Evolutionary conservation across 1,140 invertebrate genomes (phyloP).

Genomic region (Cotesia glomerata): DNA sequence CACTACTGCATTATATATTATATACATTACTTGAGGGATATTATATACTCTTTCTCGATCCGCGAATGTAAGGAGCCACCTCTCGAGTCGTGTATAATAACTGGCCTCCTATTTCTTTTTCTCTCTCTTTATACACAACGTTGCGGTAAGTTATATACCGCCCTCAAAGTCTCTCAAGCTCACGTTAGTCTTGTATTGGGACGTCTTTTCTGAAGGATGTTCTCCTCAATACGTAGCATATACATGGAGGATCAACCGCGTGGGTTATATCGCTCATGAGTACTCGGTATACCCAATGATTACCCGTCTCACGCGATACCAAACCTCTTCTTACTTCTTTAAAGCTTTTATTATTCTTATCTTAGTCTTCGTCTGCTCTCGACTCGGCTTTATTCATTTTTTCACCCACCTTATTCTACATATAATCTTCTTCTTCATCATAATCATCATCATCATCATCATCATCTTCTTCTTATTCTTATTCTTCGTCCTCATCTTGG

Average conservation of each 20-base stretch:
- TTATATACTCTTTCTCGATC: not conserved
- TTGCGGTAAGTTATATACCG: not conserved
- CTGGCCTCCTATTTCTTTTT: not conserved
- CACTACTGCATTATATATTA: too few relatives aligned
- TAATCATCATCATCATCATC: too few relatives aligned
- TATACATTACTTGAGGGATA: not conserved
- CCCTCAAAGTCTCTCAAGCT: constrained; percentile 4
- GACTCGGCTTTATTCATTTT: not conserved
- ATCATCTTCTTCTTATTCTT: not conserved
- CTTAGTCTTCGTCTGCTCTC: not conserved
- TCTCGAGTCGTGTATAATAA: not conserved
- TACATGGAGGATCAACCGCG: not conserved
- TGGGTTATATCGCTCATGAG: constrained; percentile 21
- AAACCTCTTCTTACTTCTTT: constrained; percentile 3
- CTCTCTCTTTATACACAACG: not conserved
- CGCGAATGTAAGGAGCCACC: not conserved
- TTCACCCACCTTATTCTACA: not conserved
- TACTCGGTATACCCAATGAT: constrained; percentile 26
- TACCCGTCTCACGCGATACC: constrained; percentile 32
- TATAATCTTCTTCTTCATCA: not conserved
- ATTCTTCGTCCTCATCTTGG: not conserved
- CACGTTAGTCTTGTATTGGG: not conserved
- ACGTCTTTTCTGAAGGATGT: not conserved
- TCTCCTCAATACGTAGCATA: not conserved
- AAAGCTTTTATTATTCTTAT: not conserved